phyloP scores from a whole-genome alignment of 2,113 vertebrate genomes.

The Barbus barbus region DNA sequence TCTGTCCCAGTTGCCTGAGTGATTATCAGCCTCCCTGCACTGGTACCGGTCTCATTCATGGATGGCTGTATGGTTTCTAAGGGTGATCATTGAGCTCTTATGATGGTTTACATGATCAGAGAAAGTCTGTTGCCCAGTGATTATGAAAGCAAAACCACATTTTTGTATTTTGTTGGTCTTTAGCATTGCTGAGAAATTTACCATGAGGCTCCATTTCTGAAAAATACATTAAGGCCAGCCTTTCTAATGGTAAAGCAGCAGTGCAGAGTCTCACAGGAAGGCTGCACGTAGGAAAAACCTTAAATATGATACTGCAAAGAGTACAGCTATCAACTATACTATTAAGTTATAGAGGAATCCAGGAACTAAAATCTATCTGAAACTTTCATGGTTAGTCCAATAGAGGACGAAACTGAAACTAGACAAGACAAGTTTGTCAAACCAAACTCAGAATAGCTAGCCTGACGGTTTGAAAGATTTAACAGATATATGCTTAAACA shows the following conservation, averaged over 20 bases:
- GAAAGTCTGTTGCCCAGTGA: not conserved
- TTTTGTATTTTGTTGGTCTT: not conserved
- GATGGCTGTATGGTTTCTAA: conserved; percentile 22
- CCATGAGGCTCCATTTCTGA: conserved; percentile 8
- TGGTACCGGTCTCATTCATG: conserved; percentile 31
- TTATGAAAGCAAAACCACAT: not conserved
- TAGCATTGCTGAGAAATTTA: not conserved
- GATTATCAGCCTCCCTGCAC: conserved; percentile 38
- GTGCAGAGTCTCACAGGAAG: conserved; percentile 23
- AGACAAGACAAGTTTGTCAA: not conserved
- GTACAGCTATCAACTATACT: not conserved
- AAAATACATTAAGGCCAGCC: not conserved
- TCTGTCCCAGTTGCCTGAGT: conserved; percentile 16
- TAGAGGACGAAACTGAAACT: not conserved
- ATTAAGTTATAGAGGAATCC: not conserved
- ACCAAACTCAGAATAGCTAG: not conserved
- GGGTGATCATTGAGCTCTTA: not conserved
- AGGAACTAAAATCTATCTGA: not conserved
- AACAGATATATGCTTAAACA: not conserved
- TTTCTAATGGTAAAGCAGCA: not conserved
- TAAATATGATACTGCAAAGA: conserved; percentile 34
- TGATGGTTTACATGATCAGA: not conserved
- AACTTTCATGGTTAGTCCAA: too few relatives aligned
- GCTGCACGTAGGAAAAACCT: conserved; percentile 7
- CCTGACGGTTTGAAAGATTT: not conserved